phyloP scores from a whole-genome alignment of 2,797 vertebrate species.

The Astyanax mexicanus region DNA sequence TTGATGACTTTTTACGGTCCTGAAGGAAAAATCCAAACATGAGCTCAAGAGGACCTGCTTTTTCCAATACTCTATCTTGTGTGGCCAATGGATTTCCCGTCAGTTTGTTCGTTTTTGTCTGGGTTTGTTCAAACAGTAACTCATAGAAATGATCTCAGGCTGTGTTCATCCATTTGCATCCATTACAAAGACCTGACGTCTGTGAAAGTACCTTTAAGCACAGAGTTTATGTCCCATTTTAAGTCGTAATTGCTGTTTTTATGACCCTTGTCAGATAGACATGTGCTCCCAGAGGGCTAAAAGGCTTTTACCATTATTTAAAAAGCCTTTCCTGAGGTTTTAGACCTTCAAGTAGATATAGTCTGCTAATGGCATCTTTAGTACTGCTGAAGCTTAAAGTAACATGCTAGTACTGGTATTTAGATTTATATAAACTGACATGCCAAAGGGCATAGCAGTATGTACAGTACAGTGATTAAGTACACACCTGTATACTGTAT shows the following conservation, averaged over 20 bases:
- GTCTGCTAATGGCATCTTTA: not conserved
- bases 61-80: not conserved
- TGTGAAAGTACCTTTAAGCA: not conserved
- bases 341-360: not conserved
- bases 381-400: not conserved
- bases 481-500: too few species aligned
- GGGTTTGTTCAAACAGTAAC: too few species aligned
- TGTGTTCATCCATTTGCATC: not conserved
- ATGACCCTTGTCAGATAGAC: not conserved
- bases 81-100: too few species aligned
- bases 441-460: too few species aligned
- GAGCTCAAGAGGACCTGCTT: not conserved
- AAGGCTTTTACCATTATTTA: not conserved
- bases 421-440: too few species aligned
- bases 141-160: not conserved
- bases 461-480: too few species aligned
- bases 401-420: not conserved
- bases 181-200: not conserved
- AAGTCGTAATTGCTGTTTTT: slow-evolving; percentile 10
- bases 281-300: not conserved
- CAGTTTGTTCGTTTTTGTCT: not conserved
- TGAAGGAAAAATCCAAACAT: not conserved
- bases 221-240: not conserved
- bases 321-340: not conserved
- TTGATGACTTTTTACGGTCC: not conserved